Conservation (phyloP, 2,888 invertebrate species). For the Pyrrhosoma nymphula region DNA sequence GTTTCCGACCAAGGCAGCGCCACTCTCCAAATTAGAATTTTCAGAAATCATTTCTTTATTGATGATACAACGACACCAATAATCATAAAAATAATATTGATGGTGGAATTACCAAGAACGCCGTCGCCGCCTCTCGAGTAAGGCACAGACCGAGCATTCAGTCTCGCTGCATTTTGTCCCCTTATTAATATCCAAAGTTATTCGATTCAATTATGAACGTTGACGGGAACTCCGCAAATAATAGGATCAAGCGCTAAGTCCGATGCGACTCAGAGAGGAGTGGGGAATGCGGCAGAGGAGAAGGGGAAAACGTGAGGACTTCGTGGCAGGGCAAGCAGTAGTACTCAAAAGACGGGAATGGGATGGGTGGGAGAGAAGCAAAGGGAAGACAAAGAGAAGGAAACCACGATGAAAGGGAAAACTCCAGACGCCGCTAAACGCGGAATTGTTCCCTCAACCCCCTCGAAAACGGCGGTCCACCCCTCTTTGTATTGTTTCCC, state of each 20-base stretch:
- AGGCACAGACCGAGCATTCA: not conserved
- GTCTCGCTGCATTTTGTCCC: not conserved
- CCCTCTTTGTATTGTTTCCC: slow-evolving; percentile 48
- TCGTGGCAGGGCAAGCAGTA: not conserved
- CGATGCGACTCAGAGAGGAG: not conserved
- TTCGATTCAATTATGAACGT: not conserved
- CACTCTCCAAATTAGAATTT: too few species aligned
- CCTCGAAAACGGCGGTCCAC: not conserved
- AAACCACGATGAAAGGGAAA: slow-evolving; percentile 54
- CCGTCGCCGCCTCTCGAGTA: not conserved
- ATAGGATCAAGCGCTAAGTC: slow-evolving; percentile 8
- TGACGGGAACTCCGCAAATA: not conserved
- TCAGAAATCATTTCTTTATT: too few species aligned
- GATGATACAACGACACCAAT: too few species aligned
- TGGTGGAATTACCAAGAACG: too few species aligned
- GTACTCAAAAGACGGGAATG: not conserved
- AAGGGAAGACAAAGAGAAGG: not conserved
- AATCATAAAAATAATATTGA: too few species aligned
- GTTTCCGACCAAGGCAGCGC: too few species aligned
- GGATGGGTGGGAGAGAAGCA: not conserved
- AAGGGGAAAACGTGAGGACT: not conserved
- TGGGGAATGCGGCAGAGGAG: not conserved
- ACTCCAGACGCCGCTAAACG: slow-evolving; percentile 62
- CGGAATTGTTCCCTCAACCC: slow-evolving; percentile 36
- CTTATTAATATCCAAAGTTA: not conserved